Conservation (phyloP, 2,888 invertebrate genomes). For the Drosophila nr. fundita region DNA sequence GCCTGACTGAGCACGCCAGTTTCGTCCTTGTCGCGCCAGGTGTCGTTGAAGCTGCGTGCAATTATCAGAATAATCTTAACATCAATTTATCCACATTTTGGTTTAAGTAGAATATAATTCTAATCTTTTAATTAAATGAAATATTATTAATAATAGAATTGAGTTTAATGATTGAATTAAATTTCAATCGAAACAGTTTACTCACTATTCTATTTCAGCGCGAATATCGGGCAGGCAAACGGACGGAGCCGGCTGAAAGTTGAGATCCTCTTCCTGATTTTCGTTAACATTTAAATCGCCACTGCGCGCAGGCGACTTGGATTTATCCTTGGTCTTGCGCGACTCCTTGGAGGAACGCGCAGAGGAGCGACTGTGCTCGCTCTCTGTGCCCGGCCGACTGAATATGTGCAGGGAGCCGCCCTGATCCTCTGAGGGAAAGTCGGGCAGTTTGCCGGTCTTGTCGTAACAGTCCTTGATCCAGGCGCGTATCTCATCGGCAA, state of each 20-base stretch:
- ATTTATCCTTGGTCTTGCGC: slow-evolving; percentile 91
- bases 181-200: neutral
- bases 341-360: slow-evolving; percentile 92
- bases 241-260: slow-evolving; percentile 89
- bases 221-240: slow-evolving; percentile 90
- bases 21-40: slow-evolving; percentile 94
- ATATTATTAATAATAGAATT: neutral
- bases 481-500: slow-evolving; percentile 93
- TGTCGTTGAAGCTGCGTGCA: slow-evolving; percentile 88
- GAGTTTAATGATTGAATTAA: neutral
- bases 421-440: slow-evolving; percentile 95
- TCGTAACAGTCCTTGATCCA: slow-evolving; percentile 94
- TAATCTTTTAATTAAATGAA: neutral
- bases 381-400: slow-evolving; percentile 92
- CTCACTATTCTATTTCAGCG: slow-evolving; percentile 90
- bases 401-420: slow-evolving; percentile 95
- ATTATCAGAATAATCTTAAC: neutral
- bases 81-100: neutral
- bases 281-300: slow-evolving; percentile 87
- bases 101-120: neutral
- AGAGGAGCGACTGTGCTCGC: slow-evolving; percentile 92
- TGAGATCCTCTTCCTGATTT: slow-evolving; percentile 86
- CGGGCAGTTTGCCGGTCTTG: slow-evolving; percentile 94
- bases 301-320: slow-evolving; percentile 86
- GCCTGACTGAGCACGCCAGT: slow-evolving; percentile 90